These are phyloP conservation scores for Morus bassanus DNA, from an alignment of 2,797 vertebrate genomes.

Conservation along the genomic window DNA sequence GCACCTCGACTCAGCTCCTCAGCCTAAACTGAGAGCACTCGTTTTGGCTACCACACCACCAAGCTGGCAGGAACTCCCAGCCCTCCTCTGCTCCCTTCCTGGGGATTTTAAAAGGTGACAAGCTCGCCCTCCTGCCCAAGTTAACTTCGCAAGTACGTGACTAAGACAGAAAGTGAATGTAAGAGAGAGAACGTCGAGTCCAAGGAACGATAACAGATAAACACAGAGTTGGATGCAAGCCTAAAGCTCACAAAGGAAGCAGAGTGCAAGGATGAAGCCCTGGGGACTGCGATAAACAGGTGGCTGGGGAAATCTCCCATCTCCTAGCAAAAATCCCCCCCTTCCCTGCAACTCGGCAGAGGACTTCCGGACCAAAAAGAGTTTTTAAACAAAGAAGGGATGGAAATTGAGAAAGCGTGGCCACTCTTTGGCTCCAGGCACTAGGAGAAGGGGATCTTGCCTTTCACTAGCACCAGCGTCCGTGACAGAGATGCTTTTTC, in stretches of 20 bases:
- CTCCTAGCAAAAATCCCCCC: not conserved
- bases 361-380: not conserved
- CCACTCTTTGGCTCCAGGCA: not conserved
- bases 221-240: not conserved
- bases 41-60: not conserved
- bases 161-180: not conserved
- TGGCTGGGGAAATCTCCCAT: not conserved
- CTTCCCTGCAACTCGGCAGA: not conserved
- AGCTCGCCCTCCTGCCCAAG: not conserved
- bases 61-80: not conserved
- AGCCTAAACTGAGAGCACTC: rapidly evolving
- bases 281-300: not conserved
- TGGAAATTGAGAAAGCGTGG: rapidly evolving
- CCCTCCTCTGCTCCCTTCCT: not conserved
- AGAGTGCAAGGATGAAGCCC: not conserved
- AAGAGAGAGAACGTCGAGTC: not conserved
- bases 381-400: not conserved
- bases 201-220: not conserved
- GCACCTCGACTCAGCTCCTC: not conserved
- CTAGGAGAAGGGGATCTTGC: not conserved
- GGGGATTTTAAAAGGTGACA: not conserved
- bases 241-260: not conserved
- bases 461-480: not conserved
- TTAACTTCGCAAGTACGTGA: not conserved
- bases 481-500: not conserved